Percentiles rank a stretch among this genome's conserved stretches.
Conservation (phyloP, 2,113 vertebrate species). For the Scolopax mira region DNA sequence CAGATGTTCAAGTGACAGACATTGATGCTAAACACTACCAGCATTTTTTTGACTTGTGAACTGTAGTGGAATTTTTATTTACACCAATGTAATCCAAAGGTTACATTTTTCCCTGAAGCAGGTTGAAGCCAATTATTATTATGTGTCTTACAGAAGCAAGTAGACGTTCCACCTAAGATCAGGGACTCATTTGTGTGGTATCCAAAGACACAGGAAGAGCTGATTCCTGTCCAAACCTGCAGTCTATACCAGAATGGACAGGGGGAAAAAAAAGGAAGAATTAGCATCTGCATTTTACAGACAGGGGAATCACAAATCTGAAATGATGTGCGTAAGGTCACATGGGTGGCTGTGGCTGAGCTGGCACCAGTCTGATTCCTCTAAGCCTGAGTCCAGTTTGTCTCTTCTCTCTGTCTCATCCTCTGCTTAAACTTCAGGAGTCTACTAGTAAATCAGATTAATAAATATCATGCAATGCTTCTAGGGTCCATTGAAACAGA, state of each 20-base stretch:
- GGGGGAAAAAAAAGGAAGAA: background rate
- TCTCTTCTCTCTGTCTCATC: background rate
- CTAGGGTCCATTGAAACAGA: background rate
- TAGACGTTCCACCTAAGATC: background rate
- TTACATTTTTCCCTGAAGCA: background rate
- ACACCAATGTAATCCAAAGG: background rate
- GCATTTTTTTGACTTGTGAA: constrained; percentile 10
- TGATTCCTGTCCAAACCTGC: background rate
- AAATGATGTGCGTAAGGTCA: background rate
- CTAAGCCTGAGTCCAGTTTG: background rate
- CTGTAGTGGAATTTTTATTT: background rate
- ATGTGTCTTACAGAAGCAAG: background rate
- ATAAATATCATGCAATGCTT: background rate
- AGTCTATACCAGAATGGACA: background rate
- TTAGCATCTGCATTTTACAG: background rate
- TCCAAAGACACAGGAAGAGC: background rate
- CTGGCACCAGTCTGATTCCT: background rate
- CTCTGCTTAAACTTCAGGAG: background rate
- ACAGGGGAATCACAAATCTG: background rate
- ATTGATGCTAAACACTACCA: constrained; percentile 22
- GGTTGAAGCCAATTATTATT: background rate
- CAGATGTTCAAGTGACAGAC: constrained; percentile 45
- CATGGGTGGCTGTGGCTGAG: background rate
- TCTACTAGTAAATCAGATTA: background rate
- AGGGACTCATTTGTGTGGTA: background rate